Evolutionary conservation across 1,140 invertebrate genomes (phyloP).

Genomic region (Drosophila rhopaloa): DNA sequence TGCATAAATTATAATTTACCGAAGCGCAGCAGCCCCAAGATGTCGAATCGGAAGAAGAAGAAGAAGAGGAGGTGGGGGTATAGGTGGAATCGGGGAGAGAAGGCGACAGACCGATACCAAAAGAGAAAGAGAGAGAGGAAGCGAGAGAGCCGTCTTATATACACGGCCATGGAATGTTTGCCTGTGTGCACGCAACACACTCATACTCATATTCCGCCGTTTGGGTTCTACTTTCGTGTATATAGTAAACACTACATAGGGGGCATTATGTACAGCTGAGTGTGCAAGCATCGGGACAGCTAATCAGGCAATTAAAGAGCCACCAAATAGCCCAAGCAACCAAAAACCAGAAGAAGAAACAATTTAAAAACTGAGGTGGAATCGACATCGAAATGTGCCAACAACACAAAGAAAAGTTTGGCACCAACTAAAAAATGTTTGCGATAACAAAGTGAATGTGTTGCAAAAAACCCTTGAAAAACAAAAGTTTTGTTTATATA

Average conservation of each 20-base stretch:
- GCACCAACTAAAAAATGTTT: constrained; percentile 1
- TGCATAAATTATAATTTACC: constrained; percentile 49
- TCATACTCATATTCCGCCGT: constrained; percentile 25
- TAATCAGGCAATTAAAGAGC: constrained; percentile 55
- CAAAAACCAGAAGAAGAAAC: constrained; percentile 28
- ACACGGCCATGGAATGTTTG: constrained; percentile 42
- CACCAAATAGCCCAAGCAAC: constrained; percentile 35
- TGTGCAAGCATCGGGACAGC: constrained; percentile 34
- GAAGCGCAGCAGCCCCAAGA: constrained; percentile 47
- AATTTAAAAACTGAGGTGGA: constrained; percentile 5
- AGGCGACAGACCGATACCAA: constrained; percentile 26
- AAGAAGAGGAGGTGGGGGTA: constrained; percentile 16
- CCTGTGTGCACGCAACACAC: constrained; percentile 32
- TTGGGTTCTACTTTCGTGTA: constrained; percentile 40
- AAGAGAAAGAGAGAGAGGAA: constrained; percentile 19
- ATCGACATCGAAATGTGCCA: constrained; percentile 1
- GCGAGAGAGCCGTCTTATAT: constrained; percentile 23
- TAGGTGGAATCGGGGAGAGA: constrained; percentile 58
- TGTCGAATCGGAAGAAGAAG: constrained; percentile 15
- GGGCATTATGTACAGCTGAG: constrained; percentile 3
- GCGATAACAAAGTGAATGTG: constrained; percentile 5
- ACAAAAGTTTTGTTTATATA: constrained; percentile 12
- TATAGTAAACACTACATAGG: constrained; percentile 6
- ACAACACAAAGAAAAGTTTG: constrained; percentile 14
- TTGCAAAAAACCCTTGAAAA: not conserved